Percentiles rank a stretch among this genome's conserved stretches.
Evolutionary conservation across 2,888 invertebrate species (phyloP).

Genomic region (Scaptomyza flava): DNA sequence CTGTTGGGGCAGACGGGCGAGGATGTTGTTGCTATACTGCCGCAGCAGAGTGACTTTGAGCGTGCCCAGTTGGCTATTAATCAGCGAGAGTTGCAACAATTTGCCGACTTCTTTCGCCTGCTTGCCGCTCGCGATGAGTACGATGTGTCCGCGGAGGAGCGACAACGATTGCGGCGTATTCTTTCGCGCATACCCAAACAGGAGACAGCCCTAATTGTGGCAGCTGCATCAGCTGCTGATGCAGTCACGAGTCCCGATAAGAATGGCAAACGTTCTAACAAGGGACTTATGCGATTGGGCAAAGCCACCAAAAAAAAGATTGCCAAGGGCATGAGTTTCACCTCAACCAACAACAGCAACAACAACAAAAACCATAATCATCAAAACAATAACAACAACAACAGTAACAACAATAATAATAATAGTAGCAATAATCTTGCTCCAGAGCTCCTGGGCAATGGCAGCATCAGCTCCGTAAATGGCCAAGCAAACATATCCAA

Average conservation of each 20-base stretch:
- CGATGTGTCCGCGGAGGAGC: slow-evolving; percentile 82
- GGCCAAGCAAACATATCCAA: slow-evolving; percentile 35
- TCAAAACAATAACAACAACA: background rate
- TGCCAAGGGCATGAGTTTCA: slow-evolving; percentile 83
- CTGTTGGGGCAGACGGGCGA: slow-evolving; percentile 84
- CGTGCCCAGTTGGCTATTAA: slow-evolving; percentile 89
- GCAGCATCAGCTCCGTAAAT: slow-evolving; percentile 20
- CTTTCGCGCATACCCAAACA: slow-evolving; percentile 84
- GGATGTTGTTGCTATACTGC: slow-evolving; percentile 83
- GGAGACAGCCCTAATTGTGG: background rate
- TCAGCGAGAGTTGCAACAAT: slow-evolving; percentile 87
- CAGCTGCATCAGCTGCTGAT: background rate
- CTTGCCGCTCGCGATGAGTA: slow-evolving; percentile 83
- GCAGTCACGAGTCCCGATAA: slow-evolving; percentile 22
- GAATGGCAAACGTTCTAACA: slow-evolving; percentile 71
- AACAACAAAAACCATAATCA: background rate
- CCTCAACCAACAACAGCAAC: slow-evolving; percentile 32
- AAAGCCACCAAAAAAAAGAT: slow-evolving; percentile 84
- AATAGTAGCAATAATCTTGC: slow-evolving; percentile 5
- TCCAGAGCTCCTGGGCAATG: slow-evolving; percentile 24
- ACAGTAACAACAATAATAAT: slow-evolving; percentile 1
- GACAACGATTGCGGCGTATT: slow-evolving; percentile 85
- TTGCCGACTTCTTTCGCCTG: slow-evolving; percentile 86
- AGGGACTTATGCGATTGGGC: slow-evolving; percentile 81
- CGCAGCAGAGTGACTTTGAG: slow-evolving; percentile 86